Evolutionary conservation across 2,888 invertebrate species (phyloP).

Genomic region (Lithosia quadra): DNA sequence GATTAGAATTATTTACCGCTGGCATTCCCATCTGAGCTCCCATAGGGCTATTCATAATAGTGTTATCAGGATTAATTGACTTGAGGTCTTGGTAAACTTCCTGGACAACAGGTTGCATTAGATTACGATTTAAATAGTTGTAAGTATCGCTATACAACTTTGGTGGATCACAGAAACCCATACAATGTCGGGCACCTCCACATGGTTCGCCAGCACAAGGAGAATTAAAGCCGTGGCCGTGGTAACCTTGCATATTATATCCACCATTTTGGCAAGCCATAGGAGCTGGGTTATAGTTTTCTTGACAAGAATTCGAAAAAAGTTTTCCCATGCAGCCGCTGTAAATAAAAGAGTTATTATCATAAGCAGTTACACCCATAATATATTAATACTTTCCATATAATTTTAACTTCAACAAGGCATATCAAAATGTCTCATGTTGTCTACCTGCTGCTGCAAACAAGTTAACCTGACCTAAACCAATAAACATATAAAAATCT

Average conservation of each 20-base stretch:
- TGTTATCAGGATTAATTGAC: conserved; percentile 70
- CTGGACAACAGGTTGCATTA: conserved; percentile 77
- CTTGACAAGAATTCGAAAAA: conserved; percentile 63
- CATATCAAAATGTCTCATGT: not conserved
- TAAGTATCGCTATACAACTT: conserved; percentile 77
- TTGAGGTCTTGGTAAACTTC: conserved; percentile 80
- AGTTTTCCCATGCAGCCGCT: conserved; percentile 83
- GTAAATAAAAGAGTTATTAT: conserved; percentile 44
- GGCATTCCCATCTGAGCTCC: conserved; percentile 66
- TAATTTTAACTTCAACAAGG: not conserved
- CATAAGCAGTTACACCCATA: not conserved
- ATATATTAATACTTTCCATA: not conserved
- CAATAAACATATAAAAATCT: too few relatives aligned
- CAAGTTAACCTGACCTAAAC: not conserved
- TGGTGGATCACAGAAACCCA: conserved; percentile 70
- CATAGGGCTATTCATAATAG: conserved; percentile 69
- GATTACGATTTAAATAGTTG: conserved; percentile 71
- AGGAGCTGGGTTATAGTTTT: conserved; percentile 50
- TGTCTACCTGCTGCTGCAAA: not conserved
- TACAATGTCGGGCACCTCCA: conserved; percentile 43
- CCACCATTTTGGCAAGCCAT: conserved; percentile 40
- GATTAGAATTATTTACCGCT: conserved; percentile 33
- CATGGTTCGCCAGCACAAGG: conserved; percentile 62
- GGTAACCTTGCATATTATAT: conserved; percentile 48
- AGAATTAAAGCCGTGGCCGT: conserved; percentile 48